Base-by-base conservation (phyloP, 2,797 vertebrate genomes). In the Gymnopithys bicolor region DNA sequence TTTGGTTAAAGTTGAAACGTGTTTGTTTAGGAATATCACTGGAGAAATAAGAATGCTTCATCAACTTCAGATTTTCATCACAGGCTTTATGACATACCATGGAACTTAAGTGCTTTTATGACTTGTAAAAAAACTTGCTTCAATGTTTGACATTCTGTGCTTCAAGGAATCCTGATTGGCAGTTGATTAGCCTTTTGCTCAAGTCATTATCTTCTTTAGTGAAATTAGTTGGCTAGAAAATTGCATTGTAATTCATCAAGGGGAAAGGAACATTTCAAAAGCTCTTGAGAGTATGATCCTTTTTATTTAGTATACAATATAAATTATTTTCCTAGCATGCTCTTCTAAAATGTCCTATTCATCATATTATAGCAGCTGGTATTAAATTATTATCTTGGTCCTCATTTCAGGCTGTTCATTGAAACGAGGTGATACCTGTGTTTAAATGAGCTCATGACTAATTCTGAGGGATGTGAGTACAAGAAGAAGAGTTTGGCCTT, bases 101-200 rank as follows among this genome's bases (percentile, higher is more conserved):
- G 82, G 94, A 98, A 98, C 97, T 97, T 98, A 97, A 97, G 96
- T 96, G 96, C 95, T 97, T 98, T 97, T 97, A 97, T 96, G 95
- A 96, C 94, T 97, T 97, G 97, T 98, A 98, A 98, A 97, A 97
- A 98, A 97, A 97, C 96, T 96, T 95, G 77, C 98, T 97, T 97
- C 97, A 98, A 98, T 98, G 98, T 98, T 98, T 99, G 98, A 98
- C 98, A 98, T 98, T 99, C 98, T 97, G 97, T 95, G 98, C 98
- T 98, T 98, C 97, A 97, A 98, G 96, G 97, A 98, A 98, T 97
- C 97, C 98, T 99, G 99, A 99, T 98, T 99, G 99, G 98, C 99
- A 99, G 98, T 98, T 99, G 99, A 99, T 99, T 99, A 99, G 98
- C 97, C 97, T 98, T 98, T 98, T 98, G 98, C 99, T 98, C 98